These are phyloP conservation scores for Agapornis roseicollis DNA, from an alignment of 2,113 vertebrate species.

Conservation along the genomic window DNA sequence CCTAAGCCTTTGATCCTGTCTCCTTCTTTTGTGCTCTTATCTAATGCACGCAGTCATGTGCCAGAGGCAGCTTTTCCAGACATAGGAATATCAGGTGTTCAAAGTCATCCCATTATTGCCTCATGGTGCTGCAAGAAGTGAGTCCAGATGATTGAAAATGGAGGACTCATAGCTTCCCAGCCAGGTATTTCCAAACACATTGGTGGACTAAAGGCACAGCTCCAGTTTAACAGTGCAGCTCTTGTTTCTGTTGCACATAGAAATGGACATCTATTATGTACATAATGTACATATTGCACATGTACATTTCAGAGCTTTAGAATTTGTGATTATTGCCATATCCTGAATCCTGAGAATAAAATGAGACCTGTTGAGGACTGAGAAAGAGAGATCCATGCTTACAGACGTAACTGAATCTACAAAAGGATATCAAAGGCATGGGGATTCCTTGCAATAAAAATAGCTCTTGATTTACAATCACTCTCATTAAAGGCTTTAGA, in stretches of 20 bases:
- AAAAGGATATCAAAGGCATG: neutral
- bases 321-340: neutral
- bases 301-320: neutral
- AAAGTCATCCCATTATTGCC: neutral
- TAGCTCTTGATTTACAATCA: neutral
- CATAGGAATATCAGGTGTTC: neutral
- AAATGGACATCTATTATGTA: too few relatives aligned
- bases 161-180: neutral
- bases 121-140: neutral
- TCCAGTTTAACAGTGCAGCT: neutral
- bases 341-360: neutral
- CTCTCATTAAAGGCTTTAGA: neutral
- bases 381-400: neutral
- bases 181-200: neutral
- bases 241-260: neutral
- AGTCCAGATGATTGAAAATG: neutral
- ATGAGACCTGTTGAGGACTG: neutral
- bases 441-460: neutral
- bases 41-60: accelerated
- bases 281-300: too few relatives aligned
- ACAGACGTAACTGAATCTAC: neutral
- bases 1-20: neutral
- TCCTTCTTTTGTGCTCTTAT: neutral
- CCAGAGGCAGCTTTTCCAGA: neutral
- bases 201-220: neutral